Conservation (phyloP, 2,888 invertebrate genomes). For the Ochropacha duplaris region DNA sequence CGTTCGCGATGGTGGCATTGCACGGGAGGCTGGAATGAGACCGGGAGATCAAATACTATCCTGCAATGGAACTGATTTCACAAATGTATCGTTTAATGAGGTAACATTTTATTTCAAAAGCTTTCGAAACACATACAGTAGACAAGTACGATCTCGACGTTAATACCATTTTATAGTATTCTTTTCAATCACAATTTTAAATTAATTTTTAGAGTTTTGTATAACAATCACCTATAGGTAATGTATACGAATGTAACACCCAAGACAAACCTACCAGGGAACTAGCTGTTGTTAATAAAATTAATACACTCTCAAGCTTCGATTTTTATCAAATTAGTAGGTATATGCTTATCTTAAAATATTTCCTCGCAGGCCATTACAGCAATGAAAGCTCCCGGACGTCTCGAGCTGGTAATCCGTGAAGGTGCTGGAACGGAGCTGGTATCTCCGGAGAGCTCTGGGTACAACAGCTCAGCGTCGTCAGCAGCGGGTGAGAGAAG, state of each 20-base stretch:
- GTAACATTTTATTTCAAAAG: slow-evolving; percentile 61
- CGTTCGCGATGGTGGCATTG: slow-evolving; percentile 94
- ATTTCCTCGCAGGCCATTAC: slow-evolving; percentile 86
- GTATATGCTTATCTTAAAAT: neutral
- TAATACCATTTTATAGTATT: too few relatives aligned
- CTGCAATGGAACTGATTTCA: slow-evolving; percentile 92
- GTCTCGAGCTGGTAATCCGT: slow-evolving; percentile 89
- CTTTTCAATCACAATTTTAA: too few relatives aligned
- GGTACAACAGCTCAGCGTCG: slow-evolving; percentile 93
- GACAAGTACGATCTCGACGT: too few relatives aligned
- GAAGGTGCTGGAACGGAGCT: slow-evolving; percentile 91
- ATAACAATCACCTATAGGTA: too few relatives aligned
- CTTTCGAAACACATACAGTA: too few relatives aligned
- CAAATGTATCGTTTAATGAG: slow-evolving; percentile 91
- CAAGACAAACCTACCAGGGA: too few relatives aligned
- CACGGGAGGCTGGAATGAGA: slow-evolving; percentile 92
- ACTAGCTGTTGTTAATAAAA: too few relatives aligned
- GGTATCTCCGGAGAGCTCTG: slow-evolving; percentile 91
- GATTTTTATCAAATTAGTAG: neutral
- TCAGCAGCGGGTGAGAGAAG: slow-evolving; percentile 89
- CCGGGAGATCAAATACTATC: slow-evolving; percentile 96
- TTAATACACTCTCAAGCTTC: too few relatives aligned
- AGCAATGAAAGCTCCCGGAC: slow-evolving; percentile 89
- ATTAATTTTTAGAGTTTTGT: too few relatives aligned
- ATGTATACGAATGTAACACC: too few relatives aligned